Base-by-base conservation (phyloP, 2,113 vertebrate species). In the Lontra canadensis region DNA sequence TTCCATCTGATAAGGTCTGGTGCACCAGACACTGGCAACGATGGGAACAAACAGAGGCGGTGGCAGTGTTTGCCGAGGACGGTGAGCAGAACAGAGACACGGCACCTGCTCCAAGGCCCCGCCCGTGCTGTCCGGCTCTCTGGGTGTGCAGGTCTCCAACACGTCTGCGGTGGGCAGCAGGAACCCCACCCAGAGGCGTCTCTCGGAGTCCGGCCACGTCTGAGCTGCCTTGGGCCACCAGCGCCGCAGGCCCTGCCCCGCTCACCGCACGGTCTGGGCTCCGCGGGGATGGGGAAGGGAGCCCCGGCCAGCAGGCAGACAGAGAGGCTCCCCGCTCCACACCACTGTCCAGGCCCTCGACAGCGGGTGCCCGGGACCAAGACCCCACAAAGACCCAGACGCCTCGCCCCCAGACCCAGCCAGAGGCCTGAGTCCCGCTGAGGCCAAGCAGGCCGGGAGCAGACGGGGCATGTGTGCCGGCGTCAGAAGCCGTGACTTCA, bases 161-260 rank as follows among this genome's bases (percentile, higher is more conserved):
- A 63, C 29, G 5, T 63, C 6, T 11, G 12, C 1, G 47, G 47
- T 6, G 21, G 20, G 12, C 84, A 17, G 39, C 26, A 10, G 5
- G 12, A 1, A 6, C 39, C 36, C 47, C 18, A 20, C 57, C 52
- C 1, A 1, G 83, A 59, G 12, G 12, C 5, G 34, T 61, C 39
- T 74, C 61, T 47, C n/a, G 9, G 69, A 61, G 29, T 7, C 74
- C 61, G 0, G 49, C 25, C 25, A n/a, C n/a, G 0, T 13, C 2
- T n/a, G 57, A 13, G 61, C n/a, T 3, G 0, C 59, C 4, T 9
- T 14, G 1, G 7, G 13, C 26, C 7, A 25, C 47, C 1, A 0
- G 17, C 6, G 1, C 59, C 1, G 13, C 13, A 12, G 34, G 39
- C 25, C 49, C n/a, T 18, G 12, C 69, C 25, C 34, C 4, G 31